Conservation (phyloP, 2,113 vertebrate genomes). For the Arvicanthis niloticus region DNA sequence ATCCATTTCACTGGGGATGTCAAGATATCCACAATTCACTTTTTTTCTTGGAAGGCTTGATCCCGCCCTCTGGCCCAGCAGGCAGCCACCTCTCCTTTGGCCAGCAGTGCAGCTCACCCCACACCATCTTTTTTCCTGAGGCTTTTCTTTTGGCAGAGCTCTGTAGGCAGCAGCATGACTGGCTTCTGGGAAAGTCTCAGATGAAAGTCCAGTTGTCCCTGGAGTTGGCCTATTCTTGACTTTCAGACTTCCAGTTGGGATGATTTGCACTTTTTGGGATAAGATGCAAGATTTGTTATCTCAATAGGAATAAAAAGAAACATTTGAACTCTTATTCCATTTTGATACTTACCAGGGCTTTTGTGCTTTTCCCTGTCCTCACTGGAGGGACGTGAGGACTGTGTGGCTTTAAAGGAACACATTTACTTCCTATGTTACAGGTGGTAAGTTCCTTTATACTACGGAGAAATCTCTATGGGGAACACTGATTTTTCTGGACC, state of each 20-base stretch:
- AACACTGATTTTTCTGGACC: not conserved
- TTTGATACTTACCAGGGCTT: not conserved
- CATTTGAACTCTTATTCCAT: not conserved
- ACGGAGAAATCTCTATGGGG: not conserved
- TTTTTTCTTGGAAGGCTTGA: slow-evolving; percentile 26
- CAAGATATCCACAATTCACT: not conserved
- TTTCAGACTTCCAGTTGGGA: slow-evolving; percentile 4
- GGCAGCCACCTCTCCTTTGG: not conserved
- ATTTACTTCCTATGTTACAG: not conserved
- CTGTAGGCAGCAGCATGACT: slow-evolving; percentile 35
- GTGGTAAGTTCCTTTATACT: not conserved
- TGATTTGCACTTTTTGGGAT: not conserved
- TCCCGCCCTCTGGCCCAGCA: not conserved
- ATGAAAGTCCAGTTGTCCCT: not conserved
- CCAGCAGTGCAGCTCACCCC: not conserved
- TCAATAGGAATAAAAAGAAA: not conserved
- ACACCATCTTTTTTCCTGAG: slow-evolving; percentile 28
- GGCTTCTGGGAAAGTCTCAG: slow-evolving; percentile 60
- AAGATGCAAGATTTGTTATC: not conserved
- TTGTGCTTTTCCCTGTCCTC: not conserved
- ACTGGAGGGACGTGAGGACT: not conserved
- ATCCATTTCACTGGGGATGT: not conserved
- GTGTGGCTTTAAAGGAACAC: not conserved
- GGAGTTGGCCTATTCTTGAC: slow-evolving; percentile 24
- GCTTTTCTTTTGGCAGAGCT: not conserved